These are phyloP conservation scores for Magallana angulata DNA, from an alignment of 1,140 invertebrate genomes.

Conservation along the genomic window DNA sequence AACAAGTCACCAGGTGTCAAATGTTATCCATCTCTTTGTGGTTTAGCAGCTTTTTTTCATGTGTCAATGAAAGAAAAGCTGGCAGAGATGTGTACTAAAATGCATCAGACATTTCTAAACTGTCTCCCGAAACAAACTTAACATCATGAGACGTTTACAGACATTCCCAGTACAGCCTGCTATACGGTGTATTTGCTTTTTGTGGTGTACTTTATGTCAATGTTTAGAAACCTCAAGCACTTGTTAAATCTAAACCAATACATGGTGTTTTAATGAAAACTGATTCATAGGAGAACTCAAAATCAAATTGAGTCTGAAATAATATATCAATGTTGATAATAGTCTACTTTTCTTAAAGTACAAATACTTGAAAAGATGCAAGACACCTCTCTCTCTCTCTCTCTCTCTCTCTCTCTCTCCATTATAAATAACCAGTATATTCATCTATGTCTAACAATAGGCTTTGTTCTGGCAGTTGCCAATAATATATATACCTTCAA, in stretches of 20 bases:
- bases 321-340: no score
- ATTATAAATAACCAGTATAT: not conserved
- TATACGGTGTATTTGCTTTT: not conserved
- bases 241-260: not conserved
- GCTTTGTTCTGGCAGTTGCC: no score
- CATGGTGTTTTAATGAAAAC: no score
- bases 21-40: constrained; percentile 25
- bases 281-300: no score
- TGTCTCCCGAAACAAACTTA: no score
- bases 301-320: no score
- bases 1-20: constrained; percentile 27
- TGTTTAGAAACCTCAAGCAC: not conserved
- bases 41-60: not conserved
- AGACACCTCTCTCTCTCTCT: not conserved
- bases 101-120: not conserved
- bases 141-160: not conserved
- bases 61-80: not conserved
- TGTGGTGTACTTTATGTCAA: not conserved
- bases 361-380: no score
- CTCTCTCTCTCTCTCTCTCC: not conserved
- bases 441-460: not conserved
- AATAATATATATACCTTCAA: no score
- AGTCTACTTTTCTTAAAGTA: no score
- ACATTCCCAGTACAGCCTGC: not conserved
- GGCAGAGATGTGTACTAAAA: not conserved